Conservation (phyloP, 2,113 vertebrate genomes). For the Scomber scombrus region DNA sequence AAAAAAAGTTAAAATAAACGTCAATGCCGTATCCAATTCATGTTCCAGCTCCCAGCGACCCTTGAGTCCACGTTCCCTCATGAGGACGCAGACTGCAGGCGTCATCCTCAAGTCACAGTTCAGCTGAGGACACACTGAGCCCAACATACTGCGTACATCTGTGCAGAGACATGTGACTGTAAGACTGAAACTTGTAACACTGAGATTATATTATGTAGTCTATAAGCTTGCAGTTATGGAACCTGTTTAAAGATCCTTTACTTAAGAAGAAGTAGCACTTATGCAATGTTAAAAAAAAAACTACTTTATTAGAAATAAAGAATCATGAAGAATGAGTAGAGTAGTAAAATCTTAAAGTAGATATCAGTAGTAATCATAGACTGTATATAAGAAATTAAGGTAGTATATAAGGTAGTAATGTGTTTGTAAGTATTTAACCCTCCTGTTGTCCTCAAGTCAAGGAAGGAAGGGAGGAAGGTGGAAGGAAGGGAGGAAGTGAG, state of each 20-base stretch:
- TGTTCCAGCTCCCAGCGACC: conserved; percentile 38
- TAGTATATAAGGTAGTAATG: no score
- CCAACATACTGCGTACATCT: background rate
- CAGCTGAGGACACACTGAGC: conserved; percentile 44
- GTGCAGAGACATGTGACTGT: conserved; percentile 9
- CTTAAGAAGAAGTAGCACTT: no score
- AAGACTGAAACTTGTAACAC: background rate
- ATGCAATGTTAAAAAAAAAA: no score
- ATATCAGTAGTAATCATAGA: no score
- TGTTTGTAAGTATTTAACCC: no score
- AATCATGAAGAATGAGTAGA: no score
- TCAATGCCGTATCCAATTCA: conserved; percentile 5
- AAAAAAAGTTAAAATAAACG: conserved; percentile 19
- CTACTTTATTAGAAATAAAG: no score
- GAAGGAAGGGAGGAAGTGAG: no score
- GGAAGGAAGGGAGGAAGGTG: no score
- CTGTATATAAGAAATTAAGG: no score
- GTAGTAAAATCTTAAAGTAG: no score
- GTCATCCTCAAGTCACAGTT: conserved; percentile 33
- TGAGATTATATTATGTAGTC: background rate
- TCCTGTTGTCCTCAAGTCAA: no score
- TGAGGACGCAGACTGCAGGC: conserved; percentile 6
- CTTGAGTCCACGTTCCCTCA: conserved; percentile 30
- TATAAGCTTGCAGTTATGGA: background rate
- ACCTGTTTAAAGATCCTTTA: background rate